A percentile compares a stretch with the other conserved stretches of the same genome.
Conservation (phyloP, 2,888 invertebrate genomes). For the Leptinotarsa haldemani region DNA sequence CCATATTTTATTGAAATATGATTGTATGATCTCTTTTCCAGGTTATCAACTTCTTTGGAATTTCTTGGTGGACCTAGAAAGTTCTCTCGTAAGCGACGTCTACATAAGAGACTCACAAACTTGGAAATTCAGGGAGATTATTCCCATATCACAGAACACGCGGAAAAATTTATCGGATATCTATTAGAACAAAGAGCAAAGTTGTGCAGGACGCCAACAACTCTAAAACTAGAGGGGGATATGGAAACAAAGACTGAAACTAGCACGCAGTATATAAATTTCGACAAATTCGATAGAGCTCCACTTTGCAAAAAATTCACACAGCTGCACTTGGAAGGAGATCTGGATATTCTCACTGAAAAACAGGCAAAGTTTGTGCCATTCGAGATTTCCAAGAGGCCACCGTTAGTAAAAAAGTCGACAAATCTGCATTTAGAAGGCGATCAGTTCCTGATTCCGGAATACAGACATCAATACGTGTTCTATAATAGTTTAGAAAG, state of each 20-base stretch:
- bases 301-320: slow-evolving; percentile 63
- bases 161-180: slow-evolving; percentile 66
- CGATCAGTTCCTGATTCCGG: slow-evolving; percentile 65
- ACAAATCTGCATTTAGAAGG: slow-evolving; percentile 67
- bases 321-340: slow-evolving; percentile 68
- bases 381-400: slow-evolving; percentile 64
- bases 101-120: slow-evolving; percentile 63
- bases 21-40: background rate
- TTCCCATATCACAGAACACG: slow-evolving; percentile 65
- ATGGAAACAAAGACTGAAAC: slow-evolving; percentile 68
- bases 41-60: slow-evolving; percentile 13
- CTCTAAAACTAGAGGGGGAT: slow-evolving; percentile 59
- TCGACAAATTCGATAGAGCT: slow-evolving; percentile 65
- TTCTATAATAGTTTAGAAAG: slow-evolving; percentile 56
- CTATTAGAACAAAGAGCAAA: slow-evolving; percentile 64
- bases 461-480: slow-evolving; percentile 62
- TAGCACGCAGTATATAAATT: slow-evolving; percentile 66
- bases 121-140: slow-evolving; percentile 69
- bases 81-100: slow-evolving; percentile 2
- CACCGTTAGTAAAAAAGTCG: slow-evolving; percentile 61
- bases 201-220: slow-evolving; percentile 64
- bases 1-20: too few relatives aligned
- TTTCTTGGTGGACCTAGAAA: background rate
- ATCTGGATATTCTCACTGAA: slow-evolving; percentile 62
- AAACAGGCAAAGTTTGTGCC: slow-evolving; percentile 64